phyloP scores from a whole-genome alignment of 2,113 vertebrate species.

The Phrynosoma blainvillii region DNA sequence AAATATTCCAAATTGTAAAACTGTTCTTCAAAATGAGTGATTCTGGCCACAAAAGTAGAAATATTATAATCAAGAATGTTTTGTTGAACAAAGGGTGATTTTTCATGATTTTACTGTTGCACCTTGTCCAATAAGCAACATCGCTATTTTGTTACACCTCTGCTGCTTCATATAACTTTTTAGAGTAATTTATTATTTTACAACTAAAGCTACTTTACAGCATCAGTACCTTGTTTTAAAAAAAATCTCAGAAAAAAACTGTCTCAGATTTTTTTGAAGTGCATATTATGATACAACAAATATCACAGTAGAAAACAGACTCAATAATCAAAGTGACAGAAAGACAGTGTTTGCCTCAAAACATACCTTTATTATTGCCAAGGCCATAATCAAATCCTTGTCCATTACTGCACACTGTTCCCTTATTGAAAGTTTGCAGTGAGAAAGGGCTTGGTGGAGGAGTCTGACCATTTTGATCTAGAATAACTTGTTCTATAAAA shows the following conservation, averaged over 20 bases:
- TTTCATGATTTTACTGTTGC: not conserved
- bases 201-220: not conserved
- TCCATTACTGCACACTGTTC: constrained; percentile 83
- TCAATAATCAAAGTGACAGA: constrained; percentile 22
- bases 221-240: not conserved
- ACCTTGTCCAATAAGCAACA: not conserved
- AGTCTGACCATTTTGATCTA: constrained; percentile 93
- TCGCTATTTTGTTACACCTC: constrained; percentile 12
- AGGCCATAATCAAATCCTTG: constrained; percentile 98
- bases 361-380: constrained; percentile 95
- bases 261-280: not conserved
- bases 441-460: constrained; percentile 98
- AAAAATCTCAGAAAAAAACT: not conserved
- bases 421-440: constrained; percentile 92
- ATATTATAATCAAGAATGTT: not conserved
- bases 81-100: not conserved
- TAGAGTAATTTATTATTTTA: not conserved
- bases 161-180: not conserved
- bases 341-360: not conserved
- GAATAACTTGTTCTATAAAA: constrained; percentile 88
- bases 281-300: not conserved
- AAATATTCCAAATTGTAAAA: not conserved
- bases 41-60: not conserved
- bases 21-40: not conserved
- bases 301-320: not conserved